Base-by-base conservation (phyloP, 2,888 invertebrate species). In the Cryptus armator region DNA sequence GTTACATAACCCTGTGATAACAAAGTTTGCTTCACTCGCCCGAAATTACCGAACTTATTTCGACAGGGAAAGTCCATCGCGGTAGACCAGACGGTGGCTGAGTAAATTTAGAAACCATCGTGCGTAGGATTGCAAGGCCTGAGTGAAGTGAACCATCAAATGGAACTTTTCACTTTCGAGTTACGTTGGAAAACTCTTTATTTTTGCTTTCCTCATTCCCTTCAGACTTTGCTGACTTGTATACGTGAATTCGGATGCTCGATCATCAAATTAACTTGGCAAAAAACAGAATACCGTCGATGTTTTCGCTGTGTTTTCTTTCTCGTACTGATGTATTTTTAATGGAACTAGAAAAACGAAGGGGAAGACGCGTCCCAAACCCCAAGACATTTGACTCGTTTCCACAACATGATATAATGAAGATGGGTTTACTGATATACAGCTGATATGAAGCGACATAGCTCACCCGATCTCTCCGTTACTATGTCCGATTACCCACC, bases 21-120 rank as follows among this genome's bases (percentile, higher is more conserved):
- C 76, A 76, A 76, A 76, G 66, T 75, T 75, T 64, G 4, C 64
- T 75, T 75, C 29, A 32, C 16, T 51, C 37, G 12, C 19, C 5
- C 37, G 37, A 4, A 37, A 64, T 75, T 64, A 75, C 75, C 51
- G 29, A 48, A 75, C 48, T 59, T 64, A 64, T 64, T 64, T 37
- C 32, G 32, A 74, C 59, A 72, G 24, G 59, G 48, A n/a, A 62
- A 64, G 32, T 12, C 32, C 66, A 66, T 76, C 51, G 51, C 37
- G 37, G 37, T 37, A 37, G 37, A 37, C 37, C 6, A 37, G 9
- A 5, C 37, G 37, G 37, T 37, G 37, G 37, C 37, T 37, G 37
- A 9, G 37, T 9, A 4, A 37, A 7, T 37, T 37, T 7, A 37
- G 37, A 7, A 37, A 37, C 6, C 37, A 37, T 37, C 37, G 37